These are phyloP conservation scores for Sminthopsis crassicaudata DNA, from an alignment of 2,113 vertebrate species.

Conservation along the genomic window DNA sequence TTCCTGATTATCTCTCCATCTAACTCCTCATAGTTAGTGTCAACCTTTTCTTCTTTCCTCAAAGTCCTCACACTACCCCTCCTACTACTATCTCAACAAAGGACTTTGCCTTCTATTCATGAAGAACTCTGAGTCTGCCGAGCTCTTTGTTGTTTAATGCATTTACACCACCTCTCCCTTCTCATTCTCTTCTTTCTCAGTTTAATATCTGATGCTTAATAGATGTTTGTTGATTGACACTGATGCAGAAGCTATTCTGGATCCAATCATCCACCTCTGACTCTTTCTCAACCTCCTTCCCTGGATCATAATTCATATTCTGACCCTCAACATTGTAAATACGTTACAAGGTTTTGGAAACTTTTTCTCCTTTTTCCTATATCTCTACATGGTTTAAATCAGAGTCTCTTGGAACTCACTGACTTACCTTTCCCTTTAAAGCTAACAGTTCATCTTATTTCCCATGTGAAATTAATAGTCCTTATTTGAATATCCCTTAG, in stretches of 20 bases:
- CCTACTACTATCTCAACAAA: not conserved
- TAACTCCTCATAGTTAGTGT: not conserved
- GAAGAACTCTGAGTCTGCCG: too few relatives aligned
- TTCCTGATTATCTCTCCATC: not conserved
- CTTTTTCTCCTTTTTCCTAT: not conserved
- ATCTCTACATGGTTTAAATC: not conserved
- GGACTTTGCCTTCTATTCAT: not conserved
- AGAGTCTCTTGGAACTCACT: not conserved
- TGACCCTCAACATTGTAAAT: not conserved
- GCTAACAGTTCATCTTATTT: not conserved
- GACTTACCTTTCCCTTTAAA: not conserved
- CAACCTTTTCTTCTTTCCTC: not conserved
- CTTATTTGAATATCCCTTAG: not conserved
- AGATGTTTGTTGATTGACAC: not conserved
- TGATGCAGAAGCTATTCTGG: not conserved
- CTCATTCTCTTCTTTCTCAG: not conserved
- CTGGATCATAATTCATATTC: not conserved
- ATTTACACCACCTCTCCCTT: too few relatives aligned
- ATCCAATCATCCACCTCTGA: not conserved
- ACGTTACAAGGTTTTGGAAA: not conserved
- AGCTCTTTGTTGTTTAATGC: too few relatives aligned
- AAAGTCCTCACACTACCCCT: not conserved
- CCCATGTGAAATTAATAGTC: not conserved
- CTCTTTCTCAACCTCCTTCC: not conserved
- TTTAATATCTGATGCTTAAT: not conserved